Evolutionary conservation across 2,113 vertebrate species (phyloP), one percentile per base, ranked within the genome.

Genomic region (Scytalopus superciliaris): DNA sequence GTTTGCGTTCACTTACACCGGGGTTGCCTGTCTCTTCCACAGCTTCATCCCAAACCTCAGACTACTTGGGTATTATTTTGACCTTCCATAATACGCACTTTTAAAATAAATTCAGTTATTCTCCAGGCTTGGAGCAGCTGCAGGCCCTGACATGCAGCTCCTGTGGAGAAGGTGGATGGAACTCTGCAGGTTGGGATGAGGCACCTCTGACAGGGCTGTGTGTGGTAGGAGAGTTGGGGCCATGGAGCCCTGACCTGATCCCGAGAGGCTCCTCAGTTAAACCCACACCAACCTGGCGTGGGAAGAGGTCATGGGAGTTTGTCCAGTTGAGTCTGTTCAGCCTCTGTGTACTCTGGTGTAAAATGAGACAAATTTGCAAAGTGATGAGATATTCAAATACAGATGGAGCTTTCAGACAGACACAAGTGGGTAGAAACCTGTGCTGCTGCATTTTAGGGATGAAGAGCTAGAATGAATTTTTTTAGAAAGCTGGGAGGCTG

Each of bases 371-470:
- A 23, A 92, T 93, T 92, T 93, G 81, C 87, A 87, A 93, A 91
- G 79, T 14, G 86, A 77, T 77, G 91, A 92, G 93, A 59, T 92
- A 77, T 28, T 95, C 64, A 92, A 94, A 93, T 77, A 24, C 24
- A 78, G 45, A 9, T 77, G 28, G 86, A 89, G 68, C 86, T 88
- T 94, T 89, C 86, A 95, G 88, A 50, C 67, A 56, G 66, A 56
- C 78, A 25, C 30, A 13, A n/a, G 92, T 92, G 93, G 82, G 85
- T 70, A 92, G 95, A 78, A 95, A 94, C 93, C 92, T 94, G 90
- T 87, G 92, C 37, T 67, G 92, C 79, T 81, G 80, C 77, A 83
- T 90, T 95, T 83, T 89, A 73, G 16, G 23, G 91, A 14, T 70
- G 89, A 93, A 73, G 93, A 73, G 31, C 64, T 89, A 31, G 44